Base-by-base conservation (phyloP, 2,888 invertebrate genomes). In the Perdita meconis region DNA sequence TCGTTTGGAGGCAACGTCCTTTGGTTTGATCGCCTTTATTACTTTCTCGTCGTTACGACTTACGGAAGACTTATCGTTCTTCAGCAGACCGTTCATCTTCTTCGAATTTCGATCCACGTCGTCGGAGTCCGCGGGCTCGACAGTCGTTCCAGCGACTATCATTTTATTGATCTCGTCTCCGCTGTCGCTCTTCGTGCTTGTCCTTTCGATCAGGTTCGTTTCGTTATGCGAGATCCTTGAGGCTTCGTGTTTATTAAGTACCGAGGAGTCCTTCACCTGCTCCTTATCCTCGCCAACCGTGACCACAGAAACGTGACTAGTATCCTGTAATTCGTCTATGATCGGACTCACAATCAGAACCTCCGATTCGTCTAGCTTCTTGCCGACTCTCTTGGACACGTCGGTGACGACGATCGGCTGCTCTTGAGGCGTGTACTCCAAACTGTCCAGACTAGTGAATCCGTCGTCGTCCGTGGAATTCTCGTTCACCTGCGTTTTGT, bases 231-330 rank as follows among this genome's bases (percentile, higher is more conserved):
- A 88, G n/a, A 88, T 87, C 61, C 93, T 90, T 4, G 53, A 57
- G 8, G 74, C 66, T 0, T 71, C 78, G 19, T 71, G 86, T n/a
- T 87, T 87, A 13, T 81, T 80, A 53, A 86, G 70, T n/a, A 90
- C 87, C 47, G 94, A 94, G 38, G 96, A 96, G 92, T 96, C 97
- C 85, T 96, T 95, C 5, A 95, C 95, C 90, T 95, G 95, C 34
- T 96, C 96, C 78, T 93, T 93, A 87, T 96, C 96, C 87, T 96
- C 96, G 61, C 97, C 97, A 16, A 98, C 97, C 34, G 97, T 97
- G 77, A 98, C 97, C 72, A 98, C 97, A 0, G 97, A 97, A 68
- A 98, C 97, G 93, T 98, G 97, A 90, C 97, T 97, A 81, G 96
- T 97, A 92, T 97, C 97, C 24, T 93, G 93, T 38, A 88, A 85